Conservation (phyloP, 2,888 invertebrate species). For the Agriopis marginaria region DNA sequence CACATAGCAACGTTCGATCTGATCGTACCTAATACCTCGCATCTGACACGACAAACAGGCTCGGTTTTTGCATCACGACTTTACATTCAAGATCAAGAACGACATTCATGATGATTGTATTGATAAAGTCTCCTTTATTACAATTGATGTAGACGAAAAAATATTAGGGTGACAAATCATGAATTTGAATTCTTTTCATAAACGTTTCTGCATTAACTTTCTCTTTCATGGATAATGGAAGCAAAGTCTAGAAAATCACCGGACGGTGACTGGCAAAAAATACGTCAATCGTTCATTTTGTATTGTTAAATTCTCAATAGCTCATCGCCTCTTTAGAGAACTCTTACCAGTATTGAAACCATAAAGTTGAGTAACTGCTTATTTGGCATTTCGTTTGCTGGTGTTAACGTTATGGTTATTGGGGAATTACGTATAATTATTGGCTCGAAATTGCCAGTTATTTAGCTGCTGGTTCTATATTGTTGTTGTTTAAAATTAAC, state of each 20-base stretch:
- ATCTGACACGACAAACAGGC: constrained; percentile 53
- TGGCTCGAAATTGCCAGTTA: constrained; percentile 9
- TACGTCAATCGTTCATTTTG: constrained; percentile 57
- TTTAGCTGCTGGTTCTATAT: constrained; percentile 10
- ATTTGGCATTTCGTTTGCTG: constrained; percentile 45
- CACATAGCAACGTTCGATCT: constrained; percentile 64
- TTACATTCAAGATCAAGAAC: constrained; percentile 48
- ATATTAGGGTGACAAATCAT: constrained; percentile 19
- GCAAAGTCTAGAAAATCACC: constrained; percentile 61
- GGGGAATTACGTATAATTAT: constrained; percentile 17
- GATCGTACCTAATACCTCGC: constrained; percentile 63
- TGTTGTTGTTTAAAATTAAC: neutral
- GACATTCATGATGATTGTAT: constrained; percentile 32
- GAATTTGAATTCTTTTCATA: constrained; percentile 30
- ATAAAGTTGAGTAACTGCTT: constrained; percentile 43
- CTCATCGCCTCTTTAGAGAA: constrained; percentile 18
- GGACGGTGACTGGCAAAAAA: constrained; percentile 60
- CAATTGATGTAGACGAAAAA: constrained; percentile 9
- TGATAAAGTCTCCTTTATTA: constrained; percentile 39
- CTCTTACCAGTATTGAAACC: constrained; percentile 21
- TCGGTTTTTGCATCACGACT: constrained; percentile 52
- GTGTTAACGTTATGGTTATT: constrained; percentile 25
- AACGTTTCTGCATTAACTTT: constrained; percentile 56
- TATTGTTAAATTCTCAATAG: constrained; percentile 53
- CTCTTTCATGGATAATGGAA: constrained; percentile 59